Percentiles rank a stretch among this genome's conserved stretches.
Conservation (phyloP, 2,888 invertebrate genomes). For the Ectobius pallidus region DNA sequence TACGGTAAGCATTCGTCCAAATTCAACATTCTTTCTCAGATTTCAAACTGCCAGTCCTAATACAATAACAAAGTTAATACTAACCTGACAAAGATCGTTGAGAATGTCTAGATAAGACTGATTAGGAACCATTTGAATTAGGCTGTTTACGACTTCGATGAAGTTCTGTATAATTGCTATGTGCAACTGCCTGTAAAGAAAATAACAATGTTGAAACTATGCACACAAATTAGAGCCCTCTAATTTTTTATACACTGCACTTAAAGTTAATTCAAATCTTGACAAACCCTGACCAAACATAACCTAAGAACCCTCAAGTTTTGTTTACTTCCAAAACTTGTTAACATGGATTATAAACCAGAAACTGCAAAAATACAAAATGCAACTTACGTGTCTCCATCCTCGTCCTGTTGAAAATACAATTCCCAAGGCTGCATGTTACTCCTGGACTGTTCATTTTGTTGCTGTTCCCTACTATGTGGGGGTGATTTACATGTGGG, state of each 20-base stretch:
- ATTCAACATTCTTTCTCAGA: too few relatives aligned
- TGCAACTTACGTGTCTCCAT: slow-evolving; percentile 85
- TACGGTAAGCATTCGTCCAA: too few relatives aligned
- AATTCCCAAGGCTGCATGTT: slow-evolving; percentile 61
- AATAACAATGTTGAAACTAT: not conserved
- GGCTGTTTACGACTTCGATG: slow-evolving; percentile 71
- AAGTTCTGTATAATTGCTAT: slow-evolving; percentile 80
- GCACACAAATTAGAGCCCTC: too few relatives aligned
- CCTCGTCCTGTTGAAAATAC: slow-evolving; percentile 78
- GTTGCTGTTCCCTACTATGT: not conserved
- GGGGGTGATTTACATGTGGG: slow-evolving; percentile 22
- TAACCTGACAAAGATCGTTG: slow-evolving; percentile 74
- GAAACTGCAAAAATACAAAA: not conserved
- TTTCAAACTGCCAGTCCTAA: too few relatives aligned
- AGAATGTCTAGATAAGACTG: slow-evolving; percentile 76
- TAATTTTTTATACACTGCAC: too few relatives aligned
- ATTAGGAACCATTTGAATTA: slow-evolving; percentile 80
- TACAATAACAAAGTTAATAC: too few relatives aligned
- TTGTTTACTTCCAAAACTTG: too few relatives aligned
- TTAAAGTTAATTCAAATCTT: too few relatives aligned
- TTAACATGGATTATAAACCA: too few relatives aligned
- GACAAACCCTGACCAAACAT: too few relatives aligned
- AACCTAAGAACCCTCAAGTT: too few relatives aligned
- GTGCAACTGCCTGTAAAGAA: slow-evolving; percentile 75
- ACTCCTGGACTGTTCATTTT: not conserved